phyloP scores from a whole-genome alignment of 2,888 invertebrate species.

The Geophilus truncorum region DNA sequence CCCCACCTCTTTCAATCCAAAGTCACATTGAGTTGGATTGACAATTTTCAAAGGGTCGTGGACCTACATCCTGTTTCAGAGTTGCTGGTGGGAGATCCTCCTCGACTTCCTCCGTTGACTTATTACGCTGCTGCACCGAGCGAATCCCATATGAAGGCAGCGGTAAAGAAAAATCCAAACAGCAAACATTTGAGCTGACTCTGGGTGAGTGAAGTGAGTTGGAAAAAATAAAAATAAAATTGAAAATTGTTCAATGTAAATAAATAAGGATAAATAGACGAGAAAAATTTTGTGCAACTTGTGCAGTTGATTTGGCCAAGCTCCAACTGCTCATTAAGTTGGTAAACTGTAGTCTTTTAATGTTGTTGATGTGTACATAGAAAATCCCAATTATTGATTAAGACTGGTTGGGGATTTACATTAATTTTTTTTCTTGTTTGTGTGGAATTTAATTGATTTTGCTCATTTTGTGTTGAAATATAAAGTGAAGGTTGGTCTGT shows the following conservation, averaged over 20 bases:
- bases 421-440: background rate
- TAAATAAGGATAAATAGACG: too few species aligned
- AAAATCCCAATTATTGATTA: background rate
- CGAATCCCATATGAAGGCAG: background rate
- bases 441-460: too few species aligned
- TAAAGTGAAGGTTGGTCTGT: too few species aligned
- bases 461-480: too few species aligned
- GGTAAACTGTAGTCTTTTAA: background rate
- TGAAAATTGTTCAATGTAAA: too few species aligned
- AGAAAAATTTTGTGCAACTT: too few species aligned
- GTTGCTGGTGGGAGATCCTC: background rate
- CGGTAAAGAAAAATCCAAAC: background rate
- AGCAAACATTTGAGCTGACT: background rate
- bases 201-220: too few species aligned
- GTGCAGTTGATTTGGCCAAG: background rate
- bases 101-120: background rate
- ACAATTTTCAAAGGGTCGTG: background rate
- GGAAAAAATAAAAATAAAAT: too few species aligned
- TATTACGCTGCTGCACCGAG: background rate
- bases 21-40: constrained; percentile 12
- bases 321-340: background rate
- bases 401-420: background rate
- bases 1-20: background rate
- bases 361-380: background rate
- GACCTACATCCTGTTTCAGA: constrained; percentile 11